Base-by-base conservation (phyloP, 2,797 vertebrate species). In the Etheostoma nigrum region DNA sequence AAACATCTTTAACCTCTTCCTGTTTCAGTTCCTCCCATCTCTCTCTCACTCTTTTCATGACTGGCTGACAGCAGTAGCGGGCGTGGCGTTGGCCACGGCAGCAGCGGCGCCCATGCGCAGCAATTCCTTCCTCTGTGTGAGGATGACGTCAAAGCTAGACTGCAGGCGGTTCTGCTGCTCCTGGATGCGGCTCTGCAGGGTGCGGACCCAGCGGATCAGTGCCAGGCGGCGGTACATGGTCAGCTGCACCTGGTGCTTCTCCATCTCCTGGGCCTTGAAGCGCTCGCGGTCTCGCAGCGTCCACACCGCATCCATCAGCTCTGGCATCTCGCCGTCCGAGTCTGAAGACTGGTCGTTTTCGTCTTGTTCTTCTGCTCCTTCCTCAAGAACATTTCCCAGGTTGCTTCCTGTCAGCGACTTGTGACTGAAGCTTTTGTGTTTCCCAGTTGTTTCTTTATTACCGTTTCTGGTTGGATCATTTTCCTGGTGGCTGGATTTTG, bases 171-270 rank as follows among this genome's bases (percentile, higher is more conserved):
- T 95, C 95, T 99, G 98, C 92, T 99, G 98, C 84, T 98, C 96
- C 80, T 95, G 93, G 16, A 99, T 90, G 0, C 92, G 96, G 86
- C 94, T 88, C 93, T 98, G 97, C 78, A 99, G 95, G 57, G 96
- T 93, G 40, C 97, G 96, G 76, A 99, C 96, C 97, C 97, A 99
- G 83, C 97, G 97, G 82, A 99, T 96, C 88, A 99, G 93, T 0
- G 97, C 97, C 93, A 99, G 89, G 15, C 98, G 96, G 12, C 98
- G 97, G 89, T 99, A 99, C 98, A 99, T 99, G 91, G 97, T 97
- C 89, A 99, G 90, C 91, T 98, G 98, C 72, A 95, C 91, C 30
- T 98, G 98, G 80, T 99, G 97, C 90, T 97, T 98, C 93, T 99
- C 97, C 91, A 99, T 99, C 94, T 99, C 98, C 88, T 84, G 95